Evolutionary conservation across 2,113 vertebrate genomes (phyloP).

Genomic region (Coregonus clupeaformis): DNA sequence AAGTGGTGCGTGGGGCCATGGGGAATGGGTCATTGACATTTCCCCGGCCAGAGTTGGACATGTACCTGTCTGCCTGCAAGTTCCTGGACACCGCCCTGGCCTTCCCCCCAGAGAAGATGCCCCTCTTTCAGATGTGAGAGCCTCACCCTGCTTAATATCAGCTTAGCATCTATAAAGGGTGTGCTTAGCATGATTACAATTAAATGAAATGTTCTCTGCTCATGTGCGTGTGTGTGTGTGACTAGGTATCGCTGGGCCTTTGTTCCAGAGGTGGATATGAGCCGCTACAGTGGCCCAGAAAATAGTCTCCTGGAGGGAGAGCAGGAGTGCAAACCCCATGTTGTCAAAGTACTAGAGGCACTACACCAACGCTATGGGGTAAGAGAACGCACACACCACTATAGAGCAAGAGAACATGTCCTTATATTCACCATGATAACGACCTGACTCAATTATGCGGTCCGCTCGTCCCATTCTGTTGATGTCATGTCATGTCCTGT

Average conservation of each 20-base stretch:
- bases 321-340: constrained; percentile 86
- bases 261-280: constrained; percentile 91
- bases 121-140: constrained; percentile 94
- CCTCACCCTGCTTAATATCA: neutral
- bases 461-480: neutral
- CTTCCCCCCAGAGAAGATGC: constrained; percentile 91
- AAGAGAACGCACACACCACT: constrained; percentile 50
- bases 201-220: neutral
- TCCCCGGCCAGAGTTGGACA: constrained; percentile 76
- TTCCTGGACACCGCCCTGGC: constrained; percentile 92
- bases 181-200: neutral
- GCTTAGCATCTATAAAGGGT: neutral
- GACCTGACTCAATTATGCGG: neutral
- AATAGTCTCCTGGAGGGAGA: constrained; percentile 80
- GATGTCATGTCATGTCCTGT: constrained; percentile 7
- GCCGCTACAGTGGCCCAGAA: constrained; percentile 67
- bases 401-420: constrained; percentile 70
- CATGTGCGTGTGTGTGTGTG: neutral
- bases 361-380: constrained; percentile 83
- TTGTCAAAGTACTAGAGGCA: constrained; percentile 81
- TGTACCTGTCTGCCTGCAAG: constrained; percentile 94
- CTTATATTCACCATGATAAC: neutral
- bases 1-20: constrained; percentile 62
- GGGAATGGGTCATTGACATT: constrained; percentile 67
- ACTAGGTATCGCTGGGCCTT: constrained; percentile 96